Conservation (phyloP, 2,888 invertebrate genomes). For the Tipula vernalis region DNA sequence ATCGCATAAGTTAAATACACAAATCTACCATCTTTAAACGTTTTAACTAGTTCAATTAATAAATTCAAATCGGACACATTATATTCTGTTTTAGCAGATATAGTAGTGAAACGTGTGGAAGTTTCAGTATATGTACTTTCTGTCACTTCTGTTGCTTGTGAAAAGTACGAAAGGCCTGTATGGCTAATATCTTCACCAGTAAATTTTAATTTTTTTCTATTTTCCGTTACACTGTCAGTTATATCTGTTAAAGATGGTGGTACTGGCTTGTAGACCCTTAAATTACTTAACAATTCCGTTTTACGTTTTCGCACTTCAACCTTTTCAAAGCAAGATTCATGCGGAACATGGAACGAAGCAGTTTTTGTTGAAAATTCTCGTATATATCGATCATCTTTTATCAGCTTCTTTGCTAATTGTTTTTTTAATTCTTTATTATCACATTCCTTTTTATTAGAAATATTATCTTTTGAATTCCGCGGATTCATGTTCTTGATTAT, state of each 20-base stretch:
- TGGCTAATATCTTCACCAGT: background rate
- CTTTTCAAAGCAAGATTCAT: background rate
- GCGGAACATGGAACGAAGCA: background rate
- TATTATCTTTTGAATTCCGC: background rate
- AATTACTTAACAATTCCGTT: background rate
- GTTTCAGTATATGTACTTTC: background rate
- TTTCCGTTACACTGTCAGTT: background rate
- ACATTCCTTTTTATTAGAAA: background rate
- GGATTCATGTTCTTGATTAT: background rate
- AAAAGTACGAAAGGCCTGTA: background rate
- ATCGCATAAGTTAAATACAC: conserved; percentile 66
- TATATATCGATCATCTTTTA: background rate
- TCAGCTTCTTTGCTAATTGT: background rate
- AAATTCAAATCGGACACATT: background rate
- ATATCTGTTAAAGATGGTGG: background rate
- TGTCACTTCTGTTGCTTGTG: background rate
- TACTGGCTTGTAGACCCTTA: background rate
- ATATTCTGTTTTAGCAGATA: background rate
- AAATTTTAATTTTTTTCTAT: background rate
- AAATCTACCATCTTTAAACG: conserved; percentile 48
- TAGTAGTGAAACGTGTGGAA: background rate
- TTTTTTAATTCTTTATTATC: background rate
- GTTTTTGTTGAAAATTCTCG: background rate
- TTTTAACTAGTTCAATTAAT: conserved; percentile 29
- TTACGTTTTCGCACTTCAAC: background rate